Evolutionary conservation across 2,888 invertebrate genomes (phyloP).

Genomic region (Xanthostigma xanthostigma): DNA sequence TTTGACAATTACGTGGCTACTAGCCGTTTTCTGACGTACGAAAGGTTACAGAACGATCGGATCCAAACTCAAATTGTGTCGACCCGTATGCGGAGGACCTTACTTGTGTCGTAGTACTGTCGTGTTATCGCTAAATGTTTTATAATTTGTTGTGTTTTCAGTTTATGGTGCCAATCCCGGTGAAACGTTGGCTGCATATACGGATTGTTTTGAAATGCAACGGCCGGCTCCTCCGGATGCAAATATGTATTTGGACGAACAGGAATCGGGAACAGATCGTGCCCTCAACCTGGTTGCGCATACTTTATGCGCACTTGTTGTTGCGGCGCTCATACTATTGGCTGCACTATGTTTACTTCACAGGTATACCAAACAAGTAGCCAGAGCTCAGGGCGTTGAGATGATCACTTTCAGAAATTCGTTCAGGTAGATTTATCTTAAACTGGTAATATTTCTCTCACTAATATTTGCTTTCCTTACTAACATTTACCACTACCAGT

Average conservation of each 20-base stretch:
- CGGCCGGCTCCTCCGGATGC: slow-evolving; percentile 46
- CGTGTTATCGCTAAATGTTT: not conserved
- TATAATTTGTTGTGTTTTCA: slow-evolving; percentile 18
- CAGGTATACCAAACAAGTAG: slow-evolving; percentile 45
- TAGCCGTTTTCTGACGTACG: too few relatives aligned
- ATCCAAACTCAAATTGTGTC: too few relatives aligned
- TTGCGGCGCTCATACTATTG: slow-evolving; percentile 44
- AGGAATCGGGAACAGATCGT: slow-evolving; percentile 24
- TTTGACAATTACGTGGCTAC: too few relatives aligned
- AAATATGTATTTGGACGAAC: slow-evolving; percentile 14
- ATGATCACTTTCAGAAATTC: slow-evolving; percentile 51
- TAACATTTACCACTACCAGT: too few relatives aligned
- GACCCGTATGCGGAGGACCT: too few relatives aligned
- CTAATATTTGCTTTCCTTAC: too few relatives aligned
- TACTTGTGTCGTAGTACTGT: too few relatives aligned
- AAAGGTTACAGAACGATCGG: too few relatives aligned
- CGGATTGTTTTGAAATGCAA: slow-evolving; percentile 57
- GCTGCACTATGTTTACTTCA: slow-evolving; percentile 48
- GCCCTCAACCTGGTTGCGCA: slow-evolving; percentile 48
- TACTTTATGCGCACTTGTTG: slow-evolving; percentile 47
- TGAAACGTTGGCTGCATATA: slow-evolving; percentile 47
- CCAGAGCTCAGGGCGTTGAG: slow-evolving; percentile 48
- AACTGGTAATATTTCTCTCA: too few relatives aligned
- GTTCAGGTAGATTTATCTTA: slow-evolving; percentile 34
- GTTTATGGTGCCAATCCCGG: slow-evolving; percentile 32